Base-by-base conservation (phyloP, 2,888 invertebrate species). In the Diaperis boleti region DNA sequence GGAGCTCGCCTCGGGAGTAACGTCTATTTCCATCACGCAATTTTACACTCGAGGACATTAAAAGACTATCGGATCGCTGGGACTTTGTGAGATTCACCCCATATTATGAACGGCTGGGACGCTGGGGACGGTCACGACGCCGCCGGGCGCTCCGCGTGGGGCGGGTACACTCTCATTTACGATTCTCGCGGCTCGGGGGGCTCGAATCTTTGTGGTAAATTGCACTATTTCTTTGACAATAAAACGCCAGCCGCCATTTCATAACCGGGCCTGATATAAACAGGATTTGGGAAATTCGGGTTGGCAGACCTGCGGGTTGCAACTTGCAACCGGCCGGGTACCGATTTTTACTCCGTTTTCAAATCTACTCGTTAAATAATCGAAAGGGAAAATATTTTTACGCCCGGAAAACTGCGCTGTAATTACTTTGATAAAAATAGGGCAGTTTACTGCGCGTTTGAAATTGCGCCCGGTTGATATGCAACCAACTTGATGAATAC, bases 1-100 rank as follows among this genome's bases (percentile, higher is more conserved):
- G 65, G 72, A 69, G 68, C 70, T 74, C 70, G 69, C 72, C 64
- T 80, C 78, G 63, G 76, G 77, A 67, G 79, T 78, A 69, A 80
- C 80, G 78, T 81, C 81, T 77, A 81, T 78, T 81, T 82, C 82
- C 82, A 82, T 82, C 73, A 81, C 79, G 78, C 65, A 72, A 67
- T 29, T 15, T 8, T 15, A 60, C 57, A 64, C 66, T 63, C 52
- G 64, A 66, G 66, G 50, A 68, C 71, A 73, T 72, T 67, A 72
- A 73, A 65, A 61, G 64, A 54, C 69, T 26, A 13, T 59, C 42
- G n/a, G 29, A 15, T 44, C 33, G 5, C 50, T 59, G 63, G 56
- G 35, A 57, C 37, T 52, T 50, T 42, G 26, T 17, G 10, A 6
- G 17, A 71, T 76, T 77, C 76, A 77, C 75, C 77, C 76, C 76